Evolutionary conservation across 2,888 invertebrate genomes (phyloP), one percentile per base, ranked within the genome.

Genomic region (Macaria liturata): DNA sequence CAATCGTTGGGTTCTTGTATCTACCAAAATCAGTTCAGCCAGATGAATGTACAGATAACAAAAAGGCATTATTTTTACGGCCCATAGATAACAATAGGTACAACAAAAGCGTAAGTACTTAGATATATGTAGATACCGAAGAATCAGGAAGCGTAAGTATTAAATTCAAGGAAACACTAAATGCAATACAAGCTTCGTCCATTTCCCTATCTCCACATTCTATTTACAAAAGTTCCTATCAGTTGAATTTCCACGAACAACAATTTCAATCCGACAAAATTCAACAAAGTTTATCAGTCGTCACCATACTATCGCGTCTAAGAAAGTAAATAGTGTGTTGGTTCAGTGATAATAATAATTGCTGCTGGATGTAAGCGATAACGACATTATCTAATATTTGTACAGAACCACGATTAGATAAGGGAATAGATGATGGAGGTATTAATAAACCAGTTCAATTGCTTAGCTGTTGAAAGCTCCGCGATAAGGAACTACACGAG

Each of bases 331-430:
- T 86, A 86, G 76, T 73, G 57, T 86, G 81, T 88, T 86, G 67
- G 83, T 80, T 82, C 72, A 80, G 66, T 75, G 90, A 90, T 90
- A 89, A 83, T 81, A 84, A 86, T 89, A 88, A 89, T 89, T 89
- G 89, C 90, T 85, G 87, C 84, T 89, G 88, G 84, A 81, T 86
- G 81, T 78, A 72, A 71, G 65, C 71, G 86, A 85, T 85, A 86
- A 85, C 76, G 74, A 75, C 76, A 83, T 88, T 90, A 89, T 88
- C 88, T 88, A 87, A 88, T 88, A 83, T 91, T 89, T 88, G 83
- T 79, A 77, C 77, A 80, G 78, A 76, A 75, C 72, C 68, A 61
- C 71, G 89, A 88, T 88, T 77, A 89, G 88, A 90, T 90, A 88
- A 79, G 67, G 54, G 55, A 66, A 71, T 78, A 82, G 78, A 83